Evolutionary conservation across 2,888 invertebrate genomes (phyloP), one percentile per base, ranked within the genome.

Genomic region (Aspidiotus destructor): DNA sequence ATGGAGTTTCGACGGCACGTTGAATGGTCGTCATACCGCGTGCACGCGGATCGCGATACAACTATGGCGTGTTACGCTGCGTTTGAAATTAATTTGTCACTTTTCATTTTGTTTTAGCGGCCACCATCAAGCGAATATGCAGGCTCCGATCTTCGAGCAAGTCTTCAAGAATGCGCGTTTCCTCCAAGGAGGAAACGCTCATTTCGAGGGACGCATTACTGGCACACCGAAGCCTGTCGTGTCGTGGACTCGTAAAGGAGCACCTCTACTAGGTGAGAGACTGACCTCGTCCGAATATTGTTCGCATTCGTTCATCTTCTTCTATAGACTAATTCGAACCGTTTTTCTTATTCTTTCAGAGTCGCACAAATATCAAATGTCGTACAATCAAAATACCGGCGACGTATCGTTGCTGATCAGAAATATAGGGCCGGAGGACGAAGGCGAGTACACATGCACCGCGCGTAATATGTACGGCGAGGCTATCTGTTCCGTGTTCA

Each of bases 401-500:
- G 87, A 88, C 73, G 91, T 93, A 73, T 89, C 90, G 71, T 83
- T 98, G 75, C 86, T 92, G 74, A 97, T 99, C 76, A 90, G 90
- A 78, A 88, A 92, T 77, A 92, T 96, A 74, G 94, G 94, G 71
- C 92, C 93, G 69, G 95, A 94, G 64, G 95, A 96, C 79, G 93
- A 94, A 78, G 96, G 95, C 74, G 95, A 96, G 80, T 96, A 96
- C 78, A 93, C 93, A 1, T 94, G 95, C 79, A 91, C 89, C 71
- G 95, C 95, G 60, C 87, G 90, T 74, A 96, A 96, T 80, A 90
- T 92, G 77, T 93, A 92, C 75, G 98, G 99, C 70, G 95, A 96
- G 80, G 94, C 96, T 57, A 92, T 96, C 75, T 95, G 94, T 80
- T 93, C 93, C 71, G 93, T 94, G 65, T 92, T 88, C 78, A 94